Conservation (phyloP, 2,113 vertebrate genomes). For the Nothobranchius furzeri region DNA sequence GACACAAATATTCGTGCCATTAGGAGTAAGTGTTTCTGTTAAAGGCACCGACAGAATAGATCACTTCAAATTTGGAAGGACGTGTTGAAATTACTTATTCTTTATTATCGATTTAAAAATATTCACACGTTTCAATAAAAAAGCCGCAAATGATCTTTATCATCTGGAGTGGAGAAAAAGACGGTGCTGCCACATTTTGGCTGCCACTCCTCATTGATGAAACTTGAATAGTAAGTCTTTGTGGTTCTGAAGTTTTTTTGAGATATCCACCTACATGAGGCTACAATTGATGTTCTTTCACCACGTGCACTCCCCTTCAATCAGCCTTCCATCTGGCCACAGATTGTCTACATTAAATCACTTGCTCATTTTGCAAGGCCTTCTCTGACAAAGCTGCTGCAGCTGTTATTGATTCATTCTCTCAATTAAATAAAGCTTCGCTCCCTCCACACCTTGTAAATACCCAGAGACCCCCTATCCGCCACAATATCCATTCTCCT, state of each 20-base stretch:
- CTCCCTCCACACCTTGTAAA: conserved; percentile 77
- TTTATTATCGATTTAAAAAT: conserved; percentile 32
- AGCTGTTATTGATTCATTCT: conserved; percentile 83
- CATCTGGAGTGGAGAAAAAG: conserved; percentile 5
- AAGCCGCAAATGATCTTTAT: conserved; percentile 13
- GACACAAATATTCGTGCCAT: conserved; percentile 1
- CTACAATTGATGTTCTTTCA: conserved; percentile 36
- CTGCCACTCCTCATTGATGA: not conserved
- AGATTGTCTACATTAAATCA: conserved; percentile 76
- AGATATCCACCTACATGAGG: conserved; percentile 36
- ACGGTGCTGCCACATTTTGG: conserved; percentile 6
- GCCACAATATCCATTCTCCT: conserved; percentile 82
- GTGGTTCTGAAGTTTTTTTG: conserved; percentile 27
- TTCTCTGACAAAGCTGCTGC: conserved; percentile 75
- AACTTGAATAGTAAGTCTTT: conserved; percentile 17
- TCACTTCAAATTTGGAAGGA: conserved; percentile 7
- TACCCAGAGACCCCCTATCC: conserved; percentile 83
- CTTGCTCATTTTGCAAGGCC: conserved; percentile 78
- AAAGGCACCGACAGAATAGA: conserved; percentile 1
- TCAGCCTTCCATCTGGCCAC: conserved; percentile 53
- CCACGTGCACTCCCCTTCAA: conserved; percentile 48
- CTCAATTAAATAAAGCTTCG: conserved; percentile 85
- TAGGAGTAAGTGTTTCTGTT: conserved; percentile 5
- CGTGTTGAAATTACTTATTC: not conserved
- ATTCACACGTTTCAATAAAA: conserved; percentile 8